Evolutionary conservation across 2,797 vertebrate genomes (phyloP).

Genomic region (Naso thynnoides): DNA sequence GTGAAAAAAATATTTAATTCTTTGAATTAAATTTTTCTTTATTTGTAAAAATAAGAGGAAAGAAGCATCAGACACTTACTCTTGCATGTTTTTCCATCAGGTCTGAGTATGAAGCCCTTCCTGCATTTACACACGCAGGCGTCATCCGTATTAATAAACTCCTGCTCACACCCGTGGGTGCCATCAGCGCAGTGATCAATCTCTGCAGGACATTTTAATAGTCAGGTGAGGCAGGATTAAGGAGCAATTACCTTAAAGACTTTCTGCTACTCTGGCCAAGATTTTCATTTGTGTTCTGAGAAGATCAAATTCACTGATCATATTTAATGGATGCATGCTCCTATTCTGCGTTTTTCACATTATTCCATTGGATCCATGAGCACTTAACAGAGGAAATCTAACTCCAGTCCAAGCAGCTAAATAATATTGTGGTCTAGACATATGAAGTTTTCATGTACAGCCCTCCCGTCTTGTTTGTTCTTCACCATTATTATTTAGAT

Average conservation of each 20-base stretch:
- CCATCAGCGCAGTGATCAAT: constrained; percentile 86
- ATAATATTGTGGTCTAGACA: neutral
- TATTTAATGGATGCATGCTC: too few relatives aligned
- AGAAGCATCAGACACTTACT: constrained; percentile 25
- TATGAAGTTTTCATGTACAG: neutral
- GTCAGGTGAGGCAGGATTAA: neutral
- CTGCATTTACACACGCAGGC: constrained; percentile 88
- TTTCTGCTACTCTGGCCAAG: too few relatives aligned
- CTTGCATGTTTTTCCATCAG: constrained; percentile 83
- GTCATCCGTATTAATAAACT: constrained; percentile 87
- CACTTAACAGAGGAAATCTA: neutral
- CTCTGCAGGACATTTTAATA: constrained; percentile 69
- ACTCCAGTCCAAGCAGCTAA: neutral
- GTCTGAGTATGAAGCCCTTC: constrained; percentile 85
- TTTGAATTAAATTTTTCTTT: neutral
- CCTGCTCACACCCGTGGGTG: constrained; percentile 89
- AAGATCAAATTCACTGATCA: neutral
- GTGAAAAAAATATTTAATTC: neutral
- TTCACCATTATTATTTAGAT: too few relatives aligned
- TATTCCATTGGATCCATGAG: neutral
- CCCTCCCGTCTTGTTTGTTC: too few relatives aligned
- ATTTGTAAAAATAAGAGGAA: neutral
- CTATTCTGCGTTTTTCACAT: neutral
- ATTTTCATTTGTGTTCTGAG: too few relatives aligned
- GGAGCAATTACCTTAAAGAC: too few relatives aligned